Base-by-base conservation (phyloP, 2,888 invertebrate genomes). In the Ecliptopera silaceata region DNA sequence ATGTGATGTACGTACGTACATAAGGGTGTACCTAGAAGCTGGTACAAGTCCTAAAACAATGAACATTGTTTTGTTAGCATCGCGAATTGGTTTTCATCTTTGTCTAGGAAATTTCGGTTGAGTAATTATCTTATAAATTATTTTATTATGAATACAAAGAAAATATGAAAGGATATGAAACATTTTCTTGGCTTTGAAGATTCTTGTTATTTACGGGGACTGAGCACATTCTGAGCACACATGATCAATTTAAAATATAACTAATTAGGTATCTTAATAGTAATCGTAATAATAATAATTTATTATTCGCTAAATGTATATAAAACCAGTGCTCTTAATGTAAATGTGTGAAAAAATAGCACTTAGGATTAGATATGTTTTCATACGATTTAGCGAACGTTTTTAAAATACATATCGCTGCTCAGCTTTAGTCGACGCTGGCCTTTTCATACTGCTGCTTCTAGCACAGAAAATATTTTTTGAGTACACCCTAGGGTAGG, bases 11-110 rank as follows among this genome's bases (percentile, higher is more conserved):
- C 13, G 32, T 22, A 38, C 13, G 43, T 55, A 54, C 69, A 73
- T 73, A 74, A 64, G 59, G 60, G 63, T 61, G 67, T 70, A 79
- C 63, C 73, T 77, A 73, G 68, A 64, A 62, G 61, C 68, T 65
- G 66, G 62, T 59, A 65, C 61, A 68, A 61, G 58, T 65, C 66
- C 69, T 68, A 71, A 67, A 73, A 70, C 68, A 72, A 72, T 70
- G 68, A 64, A 65, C 59, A 58, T 44, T 69, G 66, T 70, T 68
- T 64, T 59, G 62, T 54, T 64, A 68, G 57, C 59, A 59, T 60
- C 52, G 53, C 49, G 59, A 64, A 62, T 59, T 44, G 55, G 52
- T 51, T 58, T 26, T 60, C 52, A 55, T 63, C 56, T 60, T 60
- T 62, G 55, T 6, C 50, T 55, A 39, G 44, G 53, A 54, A 13